Percentiles rank a stretch among this genome's conserved stretches.
These are phyloP conservation scores for Ametastegia equiseti DNA, from an alignment of 2,888 invertebrate genomes.

Conservation along the genomic window DNA sequence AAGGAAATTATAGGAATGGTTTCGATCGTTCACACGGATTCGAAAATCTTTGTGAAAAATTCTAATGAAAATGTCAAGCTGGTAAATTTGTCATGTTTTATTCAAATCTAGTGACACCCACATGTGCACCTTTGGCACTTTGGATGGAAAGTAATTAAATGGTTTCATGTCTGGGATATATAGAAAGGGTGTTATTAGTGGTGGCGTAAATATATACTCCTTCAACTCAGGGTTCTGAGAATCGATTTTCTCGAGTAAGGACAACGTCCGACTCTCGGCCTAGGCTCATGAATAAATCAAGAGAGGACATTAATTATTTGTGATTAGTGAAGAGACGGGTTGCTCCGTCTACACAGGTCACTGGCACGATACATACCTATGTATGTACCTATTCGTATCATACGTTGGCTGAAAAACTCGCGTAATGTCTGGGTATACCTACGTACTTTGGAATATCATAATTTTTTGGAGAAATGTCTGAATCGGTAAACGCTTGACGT, in stretches of 20 bases:
- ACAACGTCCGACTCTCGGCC: background rate
- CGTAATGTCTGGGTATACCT: background rate
- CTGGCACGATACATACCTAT: conserved; percentile 1
- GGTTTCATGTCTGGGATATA: background rate
- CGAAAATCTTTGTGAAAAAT: too few relatives aligned
- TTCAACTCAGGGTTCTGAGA: background rate
- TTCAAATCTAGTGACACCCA: background rate
- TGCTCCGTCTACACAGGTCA: background rate
- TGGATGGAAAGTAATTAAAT: background rate
- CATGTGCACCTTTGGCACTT: background rate
- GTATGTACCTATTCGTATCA: too few relatives aligned
- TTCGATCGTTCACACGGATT: background rate
- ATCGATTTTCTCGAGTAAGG: conserved; percentile 18
- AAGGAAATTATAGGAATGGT: background rate
- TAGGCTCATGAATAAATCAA: conserved; percentile 39
- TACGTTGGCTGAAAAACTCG: background rate
- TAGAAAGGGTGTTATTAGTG: background rate
- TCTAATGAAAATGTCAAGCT: too few relatives aligned
- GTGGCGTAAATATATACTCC: conserved; percentile 9
- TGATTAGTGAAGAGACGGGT: conserved; percentile 24
- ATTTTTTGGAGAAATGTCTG: background rate
- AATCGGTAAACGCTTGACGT: conserved; percentile 1
- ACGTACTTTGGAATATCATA: too few relatives aligned
- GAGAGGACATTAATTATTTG: conserved; percentile 33
- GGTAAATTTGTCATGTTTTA: background rate